Evolutionary conservation across 2,113 vertebrate species (phyloP), one percentile per base, ranked within the genome.

Genomic region (Mirza zaza): DNA sequence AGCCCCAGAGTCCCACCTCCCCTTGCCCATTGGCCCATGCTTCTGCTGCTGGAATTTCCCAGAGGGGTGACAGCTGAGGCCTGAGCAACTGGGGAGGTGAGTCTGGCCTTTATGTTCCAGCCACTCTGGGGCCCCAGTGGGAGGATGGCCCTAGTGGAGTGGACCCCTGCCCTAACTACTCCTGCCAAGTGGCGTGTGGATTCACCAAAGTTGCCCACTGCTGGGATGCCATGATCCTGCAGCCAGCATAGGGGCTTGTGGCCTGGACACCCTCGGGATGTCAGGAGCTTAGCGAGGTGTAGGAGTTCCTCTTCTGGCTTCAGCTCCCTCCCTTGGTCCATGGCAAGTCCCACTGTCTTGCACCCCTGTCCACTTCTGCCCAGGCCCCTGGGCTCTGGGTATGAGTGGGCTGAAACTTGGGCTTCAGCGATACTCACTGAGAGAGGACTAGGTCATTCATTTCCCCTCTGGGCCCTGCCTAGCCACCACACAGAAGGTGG

Each of bases 1-100:
- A 23, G 65, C 71, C 95, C 71, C 50, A 34, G 86, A 95, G 97
- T 57, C 82, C 97, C 91, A 80, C 95, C 95, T 96, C 88, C 85
- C 65, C 77, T 96, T 91, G 93, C 77, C 87, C 95, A 95, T 86
- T 94, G 88, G 91, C 61, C 59, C 86, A n/a, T 21, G 59, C 45
- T 85, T 50, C 59, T n/a, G 13, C 23, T 23, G 90, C 85, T 32
- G 4, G 25, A 32, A 67, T 79, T 83, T 92, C 92, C 70, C 32
- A 57, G 80, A 87, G 34, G 34, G 67, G 55, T 27, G 86, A 75
- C 65, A 94, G 68, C 85, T 34, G 59, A 81, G 68, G 87, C 45
- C 57, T 25, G 65, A 95, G 48, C 48, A 15, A 57, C 57, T 80
- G 34, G 68, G 67, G 55, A 94, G 42, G 59, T 52, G 57, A 32